Conservation (phyloP, 1,140 invertebrate genomes). For the Aplysia californica region DNA sequence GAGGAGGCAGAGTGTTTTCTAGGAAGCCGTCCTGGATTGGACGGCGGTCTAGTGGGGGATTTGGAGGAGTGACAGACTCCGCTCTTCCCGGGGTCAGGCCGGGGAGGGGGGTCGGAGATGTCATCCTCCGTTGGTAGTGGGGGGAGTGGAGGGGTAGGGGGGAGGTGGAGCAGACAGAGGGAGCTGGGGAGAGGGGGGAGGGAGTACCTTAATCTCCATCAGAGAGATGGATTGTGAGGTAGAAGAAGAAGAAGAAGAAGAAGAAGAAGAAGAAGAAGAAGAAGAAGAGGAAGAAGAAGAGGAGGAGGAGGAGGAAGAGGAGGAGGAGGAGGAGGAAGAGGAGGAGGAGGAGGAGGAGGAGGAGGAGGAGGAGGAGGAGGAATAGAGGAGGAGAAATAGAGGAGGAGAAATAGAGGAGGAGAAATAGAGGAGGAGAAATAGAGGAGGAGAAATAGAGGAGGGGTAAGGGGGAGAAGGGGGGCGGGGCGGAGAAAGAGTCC, state of each 20-base stretch:
- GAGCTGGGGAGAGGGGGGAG: too few relatives aligned
- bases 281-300: not conserved
- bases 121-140: too few relatives aligned
- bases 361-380: not conserved
- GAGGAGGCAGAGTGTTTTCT: too few relatives aligned
- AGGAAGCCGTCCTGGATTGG: too few relatives aligned
- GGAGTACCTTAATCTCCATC: too few relatives aligned
- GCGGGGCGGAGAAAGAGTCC: too few relatives aligned
- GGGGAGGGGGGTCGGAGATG: too few relatives aligned
- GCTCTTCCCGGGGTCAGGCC: too few relatives aligned
- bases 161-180: too few relatives aligned
- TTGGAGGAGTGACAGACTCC: too few relatives aligned
- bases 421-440: not conserved
- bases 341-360: not conserved
- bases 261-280: not conserved
- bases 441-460: not conserved
- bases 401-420: not conserved
- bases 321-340: not conserved
- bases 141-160: too few relatives aligned
- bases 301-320: not conserved
- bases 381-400: not conserved
- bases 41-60: too few relatives aligned
- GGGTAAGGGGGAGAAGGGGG: not conserved
- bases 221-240: not conserved
- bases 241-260: not conserved